Conservation (phyloP, 2,113 vertebrate genomes). For the Brachypodius melanocephalos region DNA sequence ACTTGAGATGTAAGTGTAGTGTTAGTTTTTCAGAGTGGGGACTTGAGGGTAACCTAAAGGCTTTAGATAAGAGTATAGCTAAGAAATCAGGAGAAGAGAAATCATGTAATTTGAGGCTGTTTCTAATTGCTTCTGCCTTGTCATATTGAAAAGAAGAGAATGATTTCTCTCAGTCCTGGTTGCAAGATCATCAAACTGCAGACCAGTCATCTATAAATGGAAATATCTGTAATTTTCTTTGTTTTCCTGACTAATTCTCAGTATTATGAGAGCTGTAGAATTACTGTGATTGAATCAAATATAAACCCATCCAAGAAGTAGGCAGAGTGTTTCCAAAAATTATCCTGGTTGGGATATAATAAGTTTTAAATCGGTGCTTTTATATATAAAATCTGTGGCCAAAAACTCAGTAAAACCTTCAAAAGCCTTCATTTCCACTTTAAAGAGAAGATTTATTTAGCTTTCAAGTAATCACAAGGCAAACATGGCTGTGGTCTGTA, state of each 20-base stretch:
- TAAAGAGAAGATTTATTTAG: slow-evolving; percentile 62
- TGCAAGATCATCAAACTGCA: not conserved
- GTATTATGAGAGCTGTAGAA: slow-evolving; percentile 4
- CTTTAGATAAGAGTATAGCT: not conserved
- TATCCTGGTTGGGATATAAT: not conserved
- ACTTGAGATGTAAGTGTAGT: not conserved
- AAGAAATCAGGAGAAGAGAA: not conserved
- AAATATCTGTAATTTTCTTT: not conserved
- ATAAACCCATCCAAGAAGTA: slow-evolving; percentile 7
- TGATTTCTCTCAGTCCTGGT: not conserved
- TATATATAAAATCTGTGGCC: slow-evolving; percentile 45
- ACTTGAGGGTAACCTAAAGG: not conserved
- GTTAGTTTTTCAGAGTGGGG: not conserved
- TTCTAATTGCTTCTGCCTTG: not conserved
- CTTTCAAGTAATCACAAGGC: slow-evolving; percentile 63
- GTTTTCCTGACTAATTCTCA: not conserved
- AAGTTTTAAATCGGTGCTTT: not conserved
- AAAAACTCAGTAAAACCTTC: slow-evolving; percentile 31
- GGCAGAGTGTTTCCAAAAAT: slow-evolving; percentile 29
- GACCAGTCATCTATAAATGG: not conserved
- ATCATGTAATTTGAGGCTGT: not conserved
- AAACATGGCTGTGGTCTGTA: slow-evolving; percentile 49
- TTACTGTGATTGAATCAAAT: slow-evolving; percentile 20
- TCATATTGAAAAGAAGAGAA: not conserved
- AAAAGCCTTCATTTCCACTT: slow-evolving; percentile 10